Conservation (phyloP, 2,113 vertebrate genomes). For the Notiomystis cincta region DNA sequence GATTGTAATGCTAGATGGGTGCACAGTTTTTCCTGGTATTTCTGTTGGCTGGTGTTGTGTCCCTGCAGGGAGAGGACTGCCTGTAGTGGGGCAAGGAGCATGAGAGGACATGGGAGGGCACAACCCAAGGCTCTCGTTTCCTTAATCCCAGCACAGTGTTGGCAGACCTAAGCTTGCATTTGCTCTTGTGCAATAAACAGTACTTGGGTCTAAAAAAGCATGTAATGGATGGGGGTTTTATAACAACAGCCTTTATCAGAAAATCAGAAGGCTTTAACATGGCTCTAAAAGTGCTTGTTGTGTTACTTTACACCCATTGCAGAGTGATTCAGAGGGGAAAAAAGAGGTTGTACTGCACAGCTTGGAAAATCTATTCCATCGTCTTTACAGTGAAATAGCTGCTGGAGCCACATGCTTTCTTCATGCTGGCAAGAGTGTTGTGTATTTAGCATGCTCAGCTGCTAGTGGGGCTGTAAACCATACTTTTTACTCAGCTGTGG, state of each 20-base stretch:
- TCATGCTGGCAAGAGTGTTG: neutral
- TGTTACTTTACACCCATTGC: neutral
- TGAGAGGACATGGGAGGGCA: neutral
- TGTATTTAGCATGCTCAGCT: slow-evolving; percentile 35
- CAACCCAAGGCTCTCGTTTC: neutral
- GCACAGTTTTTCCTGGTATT: neutral
- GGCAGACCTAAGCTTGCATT: neutral
- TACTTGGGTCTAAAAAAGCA: neutral
- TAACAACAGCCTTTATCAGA: neutral
- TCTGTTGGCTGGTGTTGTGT: neutral
- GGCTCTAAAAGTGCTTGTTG: neutral
- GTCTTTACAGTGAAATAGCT: neutral
- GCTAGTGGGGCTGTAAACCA: slow-evolving; percentile 3
- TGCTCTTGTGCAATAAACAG: neutral
- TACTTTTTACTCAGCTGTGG: slow-evolving; percentile 1
- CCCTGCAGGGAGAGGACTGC: neutral
- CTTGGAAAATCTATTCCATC: neutral
- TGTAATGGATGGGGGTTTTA: neutral
- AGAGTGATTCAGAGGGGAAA: neutral
- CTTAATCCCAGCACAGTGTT: neutral
- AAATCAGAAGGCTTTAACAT: neutral
- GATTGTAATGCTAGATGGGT: neutral
- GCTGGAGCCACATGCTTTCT: neutral
- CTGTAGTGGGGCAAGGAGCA: neutral
- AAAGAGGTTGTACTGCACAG: neutral